Conservation (phyloP, 2,888 invertebrate genomes). For the Amphiduros pacificus region DNA sequence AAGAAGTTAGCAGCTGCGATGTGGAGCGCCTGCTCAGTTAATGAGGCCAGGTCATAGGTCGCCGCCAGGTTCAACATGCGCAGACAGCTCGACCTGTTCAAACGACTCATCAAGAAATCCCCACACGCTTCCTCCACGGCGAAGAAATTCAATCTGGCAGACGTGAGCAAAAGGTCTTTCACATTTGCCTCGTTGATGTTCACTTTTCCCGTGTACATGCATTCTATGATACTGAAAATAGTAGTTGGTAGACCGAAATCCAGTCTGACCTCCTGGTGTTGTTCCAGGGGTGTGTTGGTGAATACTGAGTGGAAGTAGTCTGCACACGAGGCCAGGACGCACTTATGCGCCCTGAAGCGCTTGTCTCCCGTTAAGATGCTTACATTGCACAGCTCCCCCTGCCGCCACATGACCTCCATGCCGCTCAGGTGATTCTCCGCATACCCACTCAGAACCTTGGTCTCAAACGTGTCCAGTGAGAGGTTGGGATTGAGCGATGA, state of each 20-base stretch:
- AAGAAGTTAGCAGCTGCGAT: conserved; percentile 37
- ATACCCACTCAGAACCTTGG: too few species aligned
- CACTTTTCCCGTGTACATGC: conserved; percentile 42
- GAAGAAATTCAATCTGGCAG: conserved; percentile 33
- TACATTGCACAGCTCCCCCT: conserved; percentile 39
- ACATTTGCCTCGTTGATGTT: conserved; percentile 35
- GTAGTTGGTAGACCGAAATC: conserved; percentile 30
- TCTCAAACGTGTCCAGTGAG: too few species aligned
- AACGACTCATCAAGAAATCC: conserved; percentile 34
- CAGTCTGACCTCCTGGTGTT: too few species aligned
- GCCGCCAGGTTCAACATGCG: conserved; percentile 34
- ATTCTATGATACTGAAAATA: conserved; percentile 34
- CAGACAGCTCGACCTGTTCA: conserved; percentile 37
- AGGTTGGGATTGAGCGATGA: too few species aligned
- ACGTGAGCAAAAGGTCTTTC: conserved; percentile 34
- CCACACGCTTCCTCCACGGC: conserved; percentile 38
- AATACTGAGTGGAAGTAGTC: conserved; percentile 41
- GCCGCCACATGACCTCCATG: conserved; percentile 42
- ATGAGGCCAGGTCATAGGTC: conserved; percentile 29
- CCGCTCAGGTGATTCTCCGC: too few species aligned
- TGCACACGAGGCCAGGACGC: conserved; percentile 38
- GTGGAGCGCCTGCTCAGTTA: conserved; percentile 32
- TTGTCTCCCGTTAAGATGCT: conserved; percentile 30
- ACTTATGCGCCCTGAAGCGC: conserved; percentile 35
- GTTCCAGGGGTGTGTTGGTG: conserved; percentile 16